Percentiles rank a stretch among this genome's conserved stretches.
Conservation (phyloP, 1,140 invertebrate genomes). For the Lamellibrachia luymesi region DNA sequence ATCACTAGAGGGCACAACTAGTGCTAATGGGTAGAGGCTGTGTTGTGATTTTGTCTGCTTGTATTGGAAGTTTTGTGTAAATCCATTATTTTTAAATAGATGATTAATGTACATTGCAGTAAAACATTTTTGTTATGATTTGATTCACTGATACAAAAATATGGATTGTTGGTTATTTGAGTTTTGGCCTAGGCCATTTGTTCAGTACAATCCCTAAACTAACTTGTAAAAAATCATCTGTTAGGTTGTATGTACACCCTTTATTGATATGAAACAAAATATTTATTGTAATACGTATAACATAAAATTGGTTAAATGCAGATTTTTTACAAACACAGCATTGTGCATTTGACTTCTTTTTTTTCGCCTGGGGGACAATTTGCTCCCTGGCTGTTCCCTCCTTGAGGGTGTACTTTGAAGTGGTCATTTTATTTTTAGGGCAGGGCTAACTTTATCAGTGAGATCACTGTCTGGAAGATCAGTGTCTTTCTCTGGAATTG, state of each 20-base stretch:
- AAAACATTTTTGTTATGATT: neutral
- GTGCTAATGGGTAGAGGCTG: too few species aligned
- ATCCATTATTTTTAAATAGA: neutral
- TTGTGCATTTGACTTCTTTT: too few species aligned
- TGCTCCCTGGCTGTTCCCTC: neutral
- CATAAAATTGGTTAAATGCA: too few species aligned
- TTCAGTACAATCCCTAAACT: too few species aligned
- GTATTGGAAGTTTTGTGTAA: neutral
- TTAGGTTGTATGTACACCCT: too few species aligned
- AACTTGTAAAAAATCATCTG: too few species aligned
- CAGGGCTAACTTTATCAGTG: neutral
- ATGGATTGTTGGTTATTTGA: too few species aligned
- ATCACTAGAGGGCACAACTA: neutral
- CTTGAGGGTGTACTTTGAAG: neutral
- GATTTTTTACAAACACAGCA: too few species aligned
- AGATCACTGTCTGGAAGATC: neutral
- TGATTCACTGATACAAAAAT: neutral
- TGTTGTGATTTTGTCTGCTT: neutral
- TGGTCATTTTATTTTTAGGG: neutral
- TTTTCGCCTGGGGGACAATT: neutral
- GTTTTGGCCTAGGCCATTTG: too few species aligned
- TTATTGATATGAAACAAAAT: too few species aligned
- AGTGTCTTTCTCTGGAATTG: neutral
- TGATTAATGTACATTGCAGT: neutral
- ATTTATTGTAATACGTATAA: too few species aligned